Base-by-base conservation (phyloP, 2,888 invertebrate genomes). In the Caenorhabditis panamensis region DNA sequence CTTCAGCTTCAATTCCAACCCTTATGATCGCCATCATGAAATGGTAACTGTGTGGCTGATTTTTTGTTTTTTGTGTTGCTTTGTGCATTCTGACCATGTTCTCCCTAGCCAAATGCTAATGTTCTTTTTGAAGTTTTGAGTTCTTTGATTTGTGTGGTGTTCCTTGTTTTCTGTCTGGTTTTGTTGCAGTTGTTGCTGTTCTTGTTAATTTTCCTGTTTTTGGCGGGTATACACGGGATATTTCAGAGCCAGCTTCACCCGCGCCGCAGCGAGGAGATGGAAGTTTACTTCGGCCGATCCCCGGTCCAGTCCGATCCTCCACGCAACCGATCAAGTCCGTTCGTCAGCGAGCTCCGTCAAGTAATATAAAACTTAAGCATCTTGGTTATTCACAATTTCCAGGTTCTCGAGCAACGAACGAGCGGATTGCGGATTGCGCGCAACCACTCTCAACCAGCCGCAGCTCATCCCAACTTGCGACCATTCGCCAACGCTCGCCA, bases 401-500 rank as follows among this genome's bases (percentile, higher is more conserved):
- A 82, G 84, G 84, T 84, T 44, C 73, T 84, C 75, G 78, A 84
- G 67, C 78, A 84, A 79, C 82, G 84, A 77, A 77, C 80, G 68
- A 78, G 64, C 67, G 79, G 75, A 37, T 51, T 63, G 64, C 84
- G 84, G 41, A 79, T 84, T 59, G 77, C 82, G 51, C 80, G 84
- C 76, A 84, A 84, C 81, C 80, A 84, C 84, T 82, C 82, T 58
- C 84, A 84, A 69, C 84, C 80, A 80, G 81, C 78, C 77, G 72
- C 71, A 77, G 82, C 41, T 63, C 73, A 71, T 82, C 82, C 72
- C 77, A 78, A n/a, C 73, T 78, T 73, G 68, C 82, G 72, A 77
- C 72, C 54, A 44, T 77, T 72, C 71, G 80, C 53, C 78, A 73
- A 44, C 80, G 61, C 47, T 69, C 80, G 59, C 68, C 80, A 56